A percentile compares a stretch with the other conserved stretches of the same genome.
Conservation (phyloP, 2,888 invertebrate genomes). For the Zhuqinia jingwanae region DNA sequence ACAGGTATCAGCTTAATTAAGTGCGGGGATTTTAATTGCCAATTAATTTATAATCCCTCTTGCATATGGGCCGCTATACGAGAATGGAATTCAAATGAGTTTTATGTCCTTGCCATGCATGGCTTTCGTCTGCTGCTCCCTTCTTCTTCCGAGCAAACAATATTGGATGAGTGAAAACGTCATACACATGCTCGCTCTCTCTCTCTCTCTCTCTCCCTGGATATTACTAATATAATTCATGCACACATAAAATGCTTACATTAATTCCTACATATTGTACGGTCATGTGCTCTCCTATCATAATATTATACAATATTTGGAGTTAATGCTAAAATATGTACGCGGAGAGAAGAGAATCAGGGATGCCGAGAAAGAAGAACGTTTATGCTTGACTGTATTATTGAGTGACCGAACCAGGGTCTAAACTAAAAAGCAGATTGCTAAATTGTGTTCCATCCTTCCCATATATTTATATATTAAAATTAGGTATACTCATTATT, state of each 20-base stretch:
- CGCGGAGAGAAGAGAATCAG: conserved; percentile 15
- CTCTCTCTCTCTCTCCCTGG: neutral
- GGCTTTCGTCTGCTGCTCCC: too few species aligned
- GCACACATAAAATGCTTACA: neutral
- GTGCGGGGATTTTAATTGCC: conserved; percentile 74
- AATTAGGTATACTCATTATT: too few species aligned
- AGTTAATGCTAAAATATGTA: too few species aligned
- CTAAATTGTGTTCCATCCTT: conserved; percentile 71
- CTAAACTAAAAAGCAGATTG: conserved; percentile 62
- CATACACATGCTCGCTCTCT: too few species aligned
- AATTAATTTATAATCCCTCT: conserved; percentile 73
- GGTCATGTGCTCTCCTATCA: neutral
- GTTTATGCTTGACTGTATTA: neutral
- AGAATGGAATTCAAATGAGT: conserved; percentile 73
- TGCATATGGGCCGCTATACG: conserved; percentile 71
- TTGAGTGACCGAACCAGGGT: conserved; percentile 37
- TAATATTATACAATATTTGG: neutral
- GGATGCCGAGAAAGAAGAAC: too few species aligned
- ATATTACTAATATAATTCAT: neutral
- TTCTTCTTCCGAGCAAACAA: neutral
- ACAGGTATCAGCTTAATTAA: conserved; percentile 75
- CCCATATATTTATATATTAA: too few species aligned
- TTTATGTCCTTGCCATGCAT: conserved; percentile 66
- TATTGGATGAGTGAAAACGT: conserved; percentile 38
- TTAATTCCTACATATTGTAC: conserved; percentile 13